Evolutionary conservation across 2,113 vertebrate genomes (phyloP).

Genomic region (Rhinolophus ferrumequinum): DNA sequence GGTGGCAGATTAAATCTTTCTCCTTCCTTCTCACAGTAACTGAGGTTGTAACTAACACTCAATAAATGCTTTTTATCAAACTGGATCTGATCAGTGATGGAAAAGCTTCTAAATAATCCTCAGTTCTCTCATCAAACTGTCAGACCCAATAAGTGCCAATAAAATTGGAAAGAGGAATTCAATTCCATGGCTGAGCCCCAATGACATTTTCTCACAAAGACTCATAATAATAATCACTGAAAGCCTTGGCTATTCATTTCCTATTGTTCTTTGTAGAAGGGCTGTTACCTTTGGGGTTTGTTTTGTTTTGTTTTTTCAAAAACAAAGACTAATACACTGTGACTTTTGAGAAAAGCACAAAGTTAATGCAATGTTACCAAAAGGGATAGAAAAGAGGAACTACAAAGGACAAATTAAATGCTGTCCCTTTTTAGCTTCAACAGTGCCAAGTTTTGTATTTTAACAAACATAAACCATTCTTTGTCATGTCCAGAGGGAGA

Average conservation of each 20-base stretch:
- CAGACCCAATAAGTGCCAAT: constrained; percentile 70
- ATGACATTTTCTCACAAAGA: constrained; percentile 72
- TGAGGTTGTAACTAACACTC: constrained; percentile 58
- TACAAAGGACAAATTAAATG: constrained; percentile 70
- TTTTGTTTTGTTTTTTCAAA: constrained; percentile 69
- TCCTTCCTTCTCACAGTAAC: constrained; percentile 12
- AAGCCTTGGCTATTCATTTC: constrained; percentile 11
- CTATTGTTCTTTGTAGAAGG: constrained; percentile 64
- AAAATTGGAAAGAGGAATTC: constrained; percentile 61
- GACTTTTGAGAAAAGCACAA: constrained; percentile 60
- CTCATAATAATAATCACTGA: constrained; percentile 58
- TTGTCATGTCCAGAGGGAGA: constrained; percentile 11
- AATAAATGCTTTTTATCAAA: constrained; percentile 67
- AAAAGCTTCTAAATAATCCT: constrained; percentile 73
- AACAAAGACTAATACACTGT: constrained; percentile 58
- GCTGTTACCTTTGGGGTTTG: constrained; percentile 56
- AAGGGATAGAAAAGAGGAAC: constrained; percentile 39
- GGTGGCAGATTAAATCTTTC: constrained; percentile 34
- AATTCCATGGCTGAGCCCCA: constrained; percentile 58
- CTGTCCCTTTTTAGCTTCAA: constrained; percentile 41
- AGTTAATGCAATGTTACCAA: constrained; percentile 75
- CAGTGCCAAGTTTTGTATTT: constrained; percentile 54
- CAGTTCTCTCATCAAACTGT: constrained; percentile 74
- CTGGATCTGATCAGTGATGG: constrained; percentile 7
- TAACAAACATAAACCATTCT: constrained; percentile 54